Base-by-base conservation (phyloP, 2,113 vertebrate species). In the Vidua chalybeata region DNA sequence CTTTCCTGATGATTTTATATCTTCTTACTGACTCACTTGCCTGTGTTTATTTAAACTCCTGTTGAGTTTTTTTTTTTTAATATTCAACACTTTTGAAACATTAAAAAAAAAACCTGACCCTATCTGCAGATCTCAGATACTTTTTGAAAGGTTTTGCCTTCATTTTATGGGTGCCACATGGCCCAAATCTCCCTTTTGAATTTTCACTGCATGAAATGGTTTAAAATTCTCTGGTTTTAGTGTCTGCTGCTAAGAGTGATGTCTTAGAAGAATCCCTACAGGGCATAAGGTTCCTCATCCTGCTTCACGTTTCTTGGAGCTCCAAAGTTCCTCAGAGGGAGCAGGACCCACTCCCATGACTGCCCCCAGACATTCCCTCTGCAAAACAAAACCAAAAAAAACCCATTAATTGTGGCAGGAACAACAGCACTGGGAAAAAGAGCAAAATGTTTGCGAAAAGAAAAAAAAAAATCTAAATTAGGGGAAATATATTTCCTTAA, bases 1-100 rank as follows among this genome's bases (percentile, higher is more conserved):
- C 91, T 96, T 95, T 94, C 93, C 94, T 94, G 91, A 95, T 95
- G 91, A 80, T 96, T 97, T 97, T 96, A 90, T 73, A 93, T 95
- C 93, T 97, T 95, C 73, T 91, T 51, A 81, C 90, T 89, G 93
- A 93, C 94, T 85, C 91, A 33, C 61, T 94, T 91, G 91, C 45
- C 67, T 78, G 48, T 71, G 91, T 93, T 96, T 94, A 73, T 94
- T 96, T 95, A 95, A 96, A 96, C 89, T 95, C 82, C 93, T 43
- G 91, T 95, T 86, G 90, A 79, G 54, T 35, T 35, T 11, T 17
- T 59, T 51, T 81, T 61, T 67, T 72, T 21, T 4, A 80, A 82
- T 73, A 77, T 74, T 87, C 68, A 90, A 92, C 82, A 67, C 46
- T 73, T 83, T 9, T 15, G 8, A 67, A 89, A 83, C 45, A 39